phyloP scores from a whole-genome alignment of 1,140 invertebrate species.

The Hydropsyche tenuis region DNA sequence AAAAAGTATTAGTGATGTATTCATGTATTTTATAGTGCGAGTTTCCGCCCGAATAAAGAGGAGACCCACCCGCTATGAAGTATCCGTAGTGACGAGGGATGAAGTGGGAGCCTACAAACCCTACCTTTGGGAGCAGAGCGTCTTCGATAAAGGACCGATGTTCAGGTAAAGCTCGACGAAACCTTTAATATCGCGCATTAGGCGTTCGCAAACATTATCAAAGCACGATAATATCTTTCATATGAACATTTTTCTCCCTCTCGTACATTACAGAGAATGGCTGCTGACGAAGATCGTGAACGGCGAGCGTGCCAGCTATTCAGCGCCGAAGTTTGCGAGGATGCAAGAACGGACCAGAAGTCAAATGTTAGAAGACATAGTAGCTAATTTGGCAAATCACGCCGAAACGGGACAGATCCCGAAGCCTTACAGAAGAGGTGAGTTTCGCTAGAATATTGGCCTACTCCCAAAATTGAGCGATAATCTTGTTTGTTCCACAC shows the following conservation, averaged over 20 bases:
- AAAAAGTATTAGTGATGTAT: not conserved
- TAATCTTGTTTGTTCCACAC: no score
- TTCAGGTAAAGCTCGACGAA: constrained; percentile 62
- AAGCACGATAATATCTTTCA: no score
- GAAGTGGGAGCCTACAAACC: constrained; percentile 98
- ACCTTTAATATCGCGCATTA: constrained; percentile 7
- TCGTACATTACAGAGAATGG: constrained; percentile 82
- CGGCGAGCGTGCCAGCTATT: constrained; percentile 95
- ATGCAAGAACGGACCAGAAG: constrained; percentile 91
- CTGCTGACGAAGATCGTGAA: constrained; percentile 97
- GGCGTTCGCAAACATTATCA: no score
- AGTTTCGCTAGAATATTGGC: no score
- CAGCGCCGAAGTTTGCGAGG: constrained; percentile 94
- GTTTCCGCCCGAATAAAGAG: constrained; percentile 85
- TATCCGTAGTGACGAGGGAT: constrained; percentile 93
- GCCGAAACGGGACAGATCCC: constrained; percentile 95
- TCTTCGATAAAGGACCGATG: constrained; percentile 91
- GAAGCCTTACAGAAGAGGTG: constrained; percentile 87
- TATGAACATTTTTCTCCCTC: not conserved
- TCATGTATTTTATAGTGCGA: constrained; percentile 67
- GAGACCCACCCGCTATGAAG: constrained; percentile 86
- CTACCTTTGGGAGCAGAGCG: constrained; percentile 90
- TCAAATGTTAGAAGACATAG: constrained; percentile 94
- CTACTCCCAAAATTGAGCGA: no score
- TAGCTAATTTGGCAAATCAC: constrained; percentile 92